Conservation (phyloP, 1,140 invertebrate genomes). For the Tenebrio molitor region DNA sequence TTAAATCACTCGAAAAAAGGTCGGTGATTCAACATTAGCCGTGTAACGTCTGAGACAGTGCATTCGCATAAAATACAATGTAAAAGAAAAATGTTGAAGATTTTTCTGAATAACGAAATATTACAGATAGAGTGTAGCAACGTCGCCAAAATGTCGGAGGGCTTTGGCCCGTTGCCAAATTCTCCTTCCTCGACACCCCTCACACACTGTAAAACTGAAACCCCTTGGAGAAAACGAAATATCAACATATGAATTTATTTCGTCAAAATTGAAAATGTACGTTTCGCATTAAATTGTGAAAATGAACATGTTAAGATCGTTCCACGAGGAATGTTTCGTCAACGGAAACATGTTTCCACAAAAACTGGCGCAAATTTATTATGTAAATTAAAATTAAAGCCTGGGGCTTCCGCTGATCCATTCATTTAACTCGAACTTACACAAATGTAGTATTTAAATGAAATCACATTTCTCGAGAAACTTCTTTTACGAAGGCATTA, state of each 20-base stretch:
- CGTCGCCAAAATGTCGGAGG: constrained; percentile 29
- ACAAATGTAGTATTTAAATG: too few relatives aligned
- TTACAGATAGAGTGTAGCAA: not conserved
- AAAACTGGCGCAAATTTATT: too few relatives aligned
- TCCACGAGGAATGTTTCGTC: too few relatives aligned
- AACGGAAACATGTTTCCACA: too few relatives aligned
- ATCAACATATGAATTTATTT: not conserved
- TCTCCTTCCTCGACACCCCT: not conserved
- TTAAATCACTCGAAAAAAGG: constrained; percentile 4
- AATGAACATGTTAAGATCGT: too few relatives aligned
- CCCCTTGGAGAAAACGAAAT: not conserved
- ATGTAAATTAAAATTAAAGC: too few relatives aligned
- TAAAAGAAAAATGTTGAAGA: not conserved
- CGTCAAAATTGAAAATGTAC: not conserved
- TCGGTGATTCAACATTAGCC: not conserved
- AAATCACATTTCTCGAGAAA: too few relatives aligned
- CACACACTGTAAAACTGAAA: not conserved
- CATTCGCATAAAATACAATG: not conserved
- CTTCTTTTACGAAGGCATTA: too few relatives aligned
- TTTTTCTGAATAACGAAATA: constrained; percentile 9
- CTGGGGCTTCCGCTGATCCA: too few relatives aligned
- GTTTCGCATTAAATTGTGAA: not conserved
- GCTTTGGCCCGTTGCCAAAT: constrained; percentile 11
- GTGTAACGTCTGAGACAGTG: not conserved
- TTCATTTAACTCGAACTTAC: too few relatives aligned